Evolutionary conservation across 2,888 invertebrate genomes (phyloP).

Genomic region (Hirtodrosophila confusa): DNA sequence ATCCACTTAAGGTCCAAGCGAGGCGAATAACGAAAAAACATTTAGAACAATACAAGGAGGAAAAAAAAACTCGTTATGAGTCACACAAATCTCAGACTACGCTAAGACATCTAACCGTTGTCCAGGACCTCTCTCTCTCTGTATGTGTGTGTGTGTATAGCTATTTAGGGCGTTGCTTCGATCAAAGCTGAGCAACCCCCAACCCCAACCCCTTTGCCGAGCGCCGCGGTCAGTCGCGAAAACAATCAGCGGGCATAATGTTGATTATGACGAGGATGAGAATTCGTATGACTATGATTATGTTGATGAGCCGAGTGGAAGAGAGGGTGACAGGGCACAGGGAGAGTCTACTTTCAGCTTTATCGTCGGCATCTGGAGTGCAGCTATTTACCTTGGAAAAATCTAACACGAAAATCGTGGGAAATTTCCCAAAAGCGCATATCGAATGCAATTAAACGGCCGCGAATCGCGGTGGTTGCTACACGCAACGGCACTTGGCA

Average conservation of each 20-base stretch:
- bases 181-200: constrained; percentile 41
- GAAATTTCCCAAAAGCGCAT: constrained; percentile 77
- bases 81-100: constrained; percentile 75
- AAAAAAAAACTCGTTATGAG: constrained; percentile 73
- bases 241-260: constrained; percentile 70
- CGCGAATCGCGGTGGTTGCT: constrained; percentile 72
- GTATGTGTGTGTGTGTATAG: constrained; percentile 14
- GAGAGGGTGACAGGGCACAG: constrained; percentile 13
- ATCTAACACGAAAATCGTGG: constrained; percentile 75
- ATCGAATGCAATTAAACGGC: constrained; percentile 76
- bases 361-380: constrained; percentile 41
- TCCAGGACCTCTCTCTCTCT: constrained; percentile 27
- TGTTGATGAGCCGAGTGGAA: constrained; percentile 27
- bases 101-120: constrained; percentile 39
- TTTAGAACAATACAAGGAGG: constrained; percentile 37
- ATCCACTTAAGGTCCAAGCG: constrained; percentile 77
- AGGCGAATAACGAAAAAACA: constrained; percentile 57
- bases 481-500: constrained; percentile 46
- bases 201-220: constrained; percentile 48
- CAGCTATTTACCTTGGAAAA: constrained; percentile 50
- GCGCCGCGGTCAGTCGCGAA: constrained; percentile 73
- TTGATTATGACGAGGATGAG: constrained; percentile 58
- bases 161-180: constrained; percentile 49
- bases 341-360: constrained; percentile 21
- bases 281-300: constrained; percentile 37